phyloP scores from a whole-genome alignment of 2,888 invertebrate species.

The Bhutanitis thaidina region DNA sequence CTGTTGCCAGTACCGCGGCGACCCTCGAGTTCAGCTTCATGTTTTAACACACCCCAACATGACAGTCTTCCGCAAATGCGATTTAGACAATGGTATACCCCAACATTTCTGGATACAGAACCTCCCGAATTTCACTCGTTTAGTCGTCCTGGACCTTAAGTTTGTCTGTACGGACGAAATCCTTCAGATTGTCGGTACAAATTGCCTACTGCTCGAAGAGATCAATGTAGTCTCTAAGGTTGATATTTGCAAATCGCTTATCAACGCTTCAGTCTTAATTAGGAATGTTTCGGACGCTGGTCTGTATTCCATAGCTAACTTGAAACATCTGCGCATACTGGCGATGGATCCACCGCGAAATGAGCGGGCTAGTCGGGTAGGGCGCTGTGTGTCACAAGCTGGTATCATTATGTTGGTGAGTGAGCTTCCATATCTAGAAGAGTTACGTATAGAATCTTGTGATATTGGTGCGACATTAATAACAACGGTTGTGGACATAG shows the following conservation, averaged over 20 bases:
- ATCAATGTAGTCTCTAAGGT: slow-evolving; percentile 72
- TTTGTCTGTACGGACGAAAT: slow-evolving; percentile 76
- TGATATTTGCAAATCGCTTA: slow-evolving; percentile 66
- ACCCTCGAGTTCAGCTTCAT: slow-evolving; percentile 66
- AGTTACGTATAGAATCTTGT: slow-evolving; percentile 69
- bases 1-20: slow-evolving; percentile 60
- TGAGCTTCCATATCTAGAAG: slow-evolving; percentile 64
- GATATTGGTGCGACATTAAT: slow-evolving; percentile 72
- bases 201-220: slow-evolving; percentile 63
- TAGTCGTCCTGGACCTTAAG: slow-evolving; percentile 68
- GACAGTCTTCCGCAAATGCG: slow-evolving; percentile 69
- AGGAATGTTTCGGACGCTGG: slow-evolving; percentile 72
- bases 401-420: slow-evolving; percentile 65
- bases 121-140: slow-evolving; percentile 53
- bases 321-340: slow-evolving; percentile 60
- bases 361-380: slow-evolving; percentile 60
- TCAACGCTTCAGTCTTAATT: slow-evolving; percentile 69
- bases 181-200: slow-evolving; percentile 56
- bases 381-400: slow-evolving; percentile 66
- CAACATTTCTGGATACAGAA: slow-evolving; percentile 63
- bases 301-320: slow-evolving; percentile 53
- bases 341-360: slow-evolving; percentile 73
- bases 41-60: slow-evolving; percentile 67
- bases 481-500: slow-evolving; percentile 50
- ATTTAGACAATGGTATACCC: slow-evolving; percentile 65